A percentile compares a stretch with the other conserved stretches of the same genome.
These are phyloP conservation scores for Spilogale gracilis DNA, from an alignment of 2,113 vertebrate species.

Conservation along the genomic window DNA sequence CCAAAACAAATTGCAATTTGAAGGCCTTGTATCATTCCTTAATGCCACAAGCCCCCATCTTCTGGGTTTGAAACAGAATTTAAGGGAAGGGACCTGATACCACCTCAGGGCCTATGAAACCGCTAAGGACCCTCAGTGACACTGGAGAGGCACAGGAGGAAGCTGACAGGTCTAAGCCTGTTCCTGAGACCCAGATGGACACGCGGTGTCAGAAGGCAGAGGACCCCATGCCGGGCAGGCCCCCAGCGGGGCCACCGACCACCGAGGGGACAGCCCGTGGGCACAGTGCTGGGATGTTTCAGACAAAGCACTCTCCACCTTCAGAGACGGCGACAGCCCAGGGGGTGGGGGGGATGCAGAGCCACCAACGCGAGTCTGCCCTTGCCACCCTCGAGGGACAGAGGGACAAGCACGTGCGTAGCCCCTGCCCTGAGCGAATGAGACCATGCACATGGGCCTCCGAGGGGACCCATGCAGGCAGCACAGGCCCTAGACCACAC, in stretches of 20 bases:
- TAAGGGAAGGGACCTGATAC: background rate
- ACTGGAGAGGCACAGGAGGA: background rate
- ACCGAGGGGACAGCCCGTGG: background rate
- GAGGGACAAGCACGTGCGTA: background rate
- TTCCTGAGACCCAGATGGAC: background rate
- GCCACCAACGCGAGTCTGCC: fast-evolving
- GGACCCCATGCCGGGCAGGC: background rate
- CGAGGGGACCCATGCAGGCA: fast-evolving
- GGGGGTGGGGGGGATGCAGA: background rate
- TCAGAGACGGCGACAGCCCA: fast-evolving
- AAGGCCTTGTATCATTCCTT: background rate
- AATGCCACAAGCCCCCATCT: background rate
- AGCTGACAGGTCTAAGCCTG: background rate
- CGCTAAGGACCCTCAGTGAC: background rate
- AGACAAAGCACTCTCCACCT: background rate
- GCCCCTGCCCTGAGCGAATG: too few relatives aligned
- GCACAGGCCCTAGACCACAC: too few relatives aligned
- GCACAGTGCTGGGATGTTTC: background rate
- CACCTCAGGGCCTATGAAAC: background rate
- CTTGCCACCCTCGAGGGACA: background rate
- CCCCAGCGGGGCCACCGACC: fast-evolving
- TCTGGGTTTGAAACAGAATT: background rate
- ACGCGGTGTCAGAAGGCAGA: background rate
- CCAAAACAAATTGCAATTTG: background rate
- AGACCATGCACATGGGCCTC: fast-evolving